Evolutionary conservation across 2,113 vertebrate genomes (phyloP), one percentile per base, ranked within the genome.

Genomic region (Rhinichthys klamathensis): DNA sequence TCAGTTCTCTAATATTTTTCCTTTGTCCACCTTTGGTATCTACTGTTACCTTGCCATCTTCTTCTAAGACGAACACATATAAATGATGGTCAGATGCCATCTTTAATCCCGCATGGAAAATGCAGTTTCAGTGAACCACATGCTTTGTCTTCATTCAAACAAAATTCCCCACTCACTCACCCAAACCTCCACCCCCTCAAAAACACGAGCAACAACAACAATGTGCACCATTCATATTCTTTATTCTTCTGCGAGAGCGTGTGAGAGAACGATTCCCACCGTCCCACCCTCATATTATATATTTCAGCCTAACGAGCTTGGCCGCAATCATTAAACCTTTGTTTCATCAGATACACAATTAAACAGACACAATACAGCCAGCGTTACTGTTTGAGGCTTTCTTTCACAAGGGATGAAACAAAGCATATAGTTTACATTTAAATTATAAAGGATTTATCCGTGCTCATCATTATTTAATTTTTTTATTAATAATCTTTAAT

Each of bases 71-170:
- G 25, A 21, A 49, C 44, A 30, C 73, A 51, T 3, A 51, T 6
- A 73, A 61, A 61, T 6, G 35, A 32, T 54, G 32, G 23, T 46
- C 44, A 35, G 83, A 63, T 69, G 65, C 69, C 82, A 83, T 63
- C 49, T 84, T 61, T 15, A 35, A 77, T 84, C 51, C 70, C 74
- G 35, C 21, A 84, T 23, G 30, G n/a, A 35, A 12, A 49, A 18
- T 84, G 56, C 46, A 38, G 54, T 65, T 13, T 16, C 38, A 58
- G 73, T 84, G 73, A 65, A 76, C 56, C 73, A 65, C 44, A 83
- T 51, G 83, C 56, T 65, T 77, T 49, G 83, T 75, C 51, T 83
- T 72, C 54, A 74, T 83, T 83, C 54, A 74, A 38, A 74, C 58
- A 25, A 83, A 60, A 38, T 30, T 10, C 30, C 16, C 65, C 35